phyloP scores from a whole-genome alignment of 2,113 vertebrate species.

The Oreamnos americanus region DNA sequence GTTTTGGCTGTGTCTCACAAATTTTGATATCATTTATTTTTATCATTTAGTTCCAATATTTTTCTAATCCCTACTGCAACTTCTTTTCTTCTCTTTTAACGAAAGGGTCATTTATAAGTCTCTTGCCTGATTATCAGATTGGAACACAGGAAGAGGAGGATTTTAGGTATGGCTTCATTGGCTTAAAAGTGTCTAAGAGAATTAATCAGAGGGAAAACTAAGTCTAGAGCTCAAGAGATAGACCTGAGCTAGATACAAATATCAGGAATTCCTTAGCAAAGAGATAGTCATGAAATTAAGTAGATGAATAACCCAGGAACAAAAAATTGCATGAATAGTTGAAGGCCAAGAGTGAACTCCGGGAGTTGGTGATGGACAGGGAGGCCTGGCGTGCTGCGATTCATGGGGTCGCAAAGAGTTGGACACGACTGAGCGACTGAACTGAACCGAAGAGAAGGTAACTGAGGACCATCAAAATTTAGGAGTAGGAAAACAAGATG shows the following conservation, averaged over 20 bases:
- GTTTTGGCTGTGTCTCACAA: neutral
- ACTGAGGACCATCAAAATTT: neutral
- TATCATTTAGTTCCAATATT: neutral
- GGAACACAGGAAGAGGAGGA: neutral
- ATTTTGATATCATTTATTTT: neutral
- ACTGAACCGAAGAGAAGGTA: neutral
- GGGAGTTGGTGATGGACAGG: too few species aligned
- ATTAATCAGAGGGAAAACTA: neutral
- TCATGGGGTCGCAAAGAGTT: too few species aligned
- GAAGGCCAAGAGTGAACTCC: neutral
- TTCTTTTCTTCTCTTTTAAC: neutral
- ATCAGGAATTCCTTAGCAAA: neutral
- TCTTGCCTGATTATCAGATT: neutral
- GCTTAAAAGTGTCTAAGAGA: neutral
- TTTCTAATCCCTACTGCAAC: neutral
- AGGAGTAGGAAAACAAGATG: neutral
- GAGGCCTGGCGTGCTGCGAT: too few species aligned
- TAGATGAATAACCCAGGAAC: neutral
- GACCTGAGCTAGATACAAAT: neutral
- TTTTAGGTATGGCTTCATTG: neutral
- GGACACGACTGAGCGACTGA: too few species aligned
- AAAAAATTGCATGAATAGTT: neutral
- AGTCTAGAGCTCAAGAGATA: neutral
- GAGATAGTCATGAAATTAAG: neutral
- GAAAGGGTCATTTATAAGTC: neutral